These are phyloP conservation scores for Corythoichthys intestinalis DNA, from an alignment of 2,113 vertebrate species.

Conservation along the genomic window DNA sequence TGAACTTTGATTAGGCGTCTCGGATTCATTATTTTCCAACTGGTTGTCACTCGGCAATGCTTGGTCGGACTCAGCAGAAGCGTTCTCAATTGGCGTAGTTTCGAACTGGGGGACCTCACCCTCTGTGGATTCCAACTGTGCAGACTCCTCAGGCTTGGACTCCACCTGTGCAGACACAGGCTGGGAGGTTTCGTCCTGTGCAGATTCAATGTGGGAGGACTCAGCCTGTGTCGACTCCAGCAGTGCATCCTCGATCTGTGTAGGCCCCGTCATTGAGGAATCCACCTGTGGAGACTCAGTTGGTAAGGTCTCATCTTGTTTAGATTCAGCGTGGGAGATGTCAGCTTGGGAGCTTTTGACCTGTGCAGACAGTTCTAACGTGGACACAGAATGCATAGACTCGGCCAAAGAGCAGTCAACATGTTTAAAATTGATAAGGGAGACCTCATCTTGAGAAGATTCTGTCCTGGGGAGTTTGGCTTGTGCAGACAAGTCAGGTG, in stretches of 20 bases:
- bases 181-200: not conserved
- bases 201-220: not conserved
- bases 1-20: slow-evolving; percentile 16
- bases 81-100: no score
- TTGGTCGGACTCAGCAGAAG: not conserved
- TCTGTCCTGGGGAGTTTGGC: not conserved
- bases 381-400: not conserved
- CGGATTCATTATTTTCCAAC: slow-evolving; percentile 5
- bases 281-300: not conserved
- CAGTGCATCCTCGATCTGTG: not conserved
- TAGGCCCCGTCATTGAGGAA: not conserved
- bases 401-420: not conserved
- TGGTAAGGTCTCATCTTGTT: not conserved
- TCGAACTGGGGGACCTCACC: not conserved
- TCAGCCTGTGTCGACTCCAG: not conserved
- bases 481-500: not conserved
- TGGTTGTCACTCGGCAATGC: not conserved
- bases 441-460: not conserved
- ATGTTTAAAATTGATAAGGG: not conserved
- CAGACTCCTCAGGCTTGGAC: not conserved
- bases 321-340: not conserved
- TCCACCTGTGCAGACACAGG: not conserved
- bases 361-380: not conserved
- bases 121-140: not conserved
- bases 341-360: not conserved